phyloP scores from a whole-genome alignment of 2,888 invertebrate genomes.

The Calameuta idolon region DNA sequence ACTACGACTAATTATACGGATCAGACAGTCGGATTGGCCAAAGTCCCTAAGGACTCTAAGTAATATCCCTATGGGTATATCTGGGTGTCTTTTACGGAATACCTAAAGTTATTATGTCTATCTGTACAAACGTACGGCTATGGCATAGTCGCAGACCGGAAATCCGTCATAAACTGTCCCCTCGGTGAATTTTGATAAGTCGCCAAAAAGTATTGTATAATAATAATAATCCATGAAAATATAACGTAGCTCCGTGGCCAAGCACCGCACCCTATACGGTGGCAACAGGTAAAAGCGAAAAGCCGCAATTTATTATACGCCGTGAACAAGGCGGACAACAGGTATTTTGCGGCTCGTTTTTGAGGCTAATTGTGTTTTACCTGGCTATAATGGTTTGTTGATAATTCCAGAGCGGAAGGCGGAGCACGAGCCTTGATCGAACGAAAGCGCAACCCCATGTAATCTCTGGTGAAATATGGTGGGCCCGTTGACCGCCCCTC shows the following conservation, averaged over 20 bases:
- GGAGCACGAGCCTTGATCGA: slow-evolving; percentile 35
- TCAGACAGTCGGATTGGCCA: background rate
- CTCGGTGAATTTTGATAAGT: background rate
- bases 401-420: slow-evolving; percentile 26
- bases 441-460: slow-evolving; percentile 56
- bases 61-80: background rate
- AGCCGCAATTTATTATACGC: slow-evolving; percentile 27
- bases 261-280: background rate
- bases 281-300: slow-evolving; percentile 36
- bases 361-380: slow-evolving; percentile 29
- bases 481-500: slow-evolving; percentile 39
- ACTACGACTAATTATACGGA: background rate
- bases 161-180: background rate
- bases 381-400: slow-evolving; percentile 33
- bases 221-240: background rate
- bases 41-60: background rate
- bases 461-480: slow-evolving; percentile 58
- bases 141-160: background rate
- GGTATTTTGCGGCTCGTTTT: slow-evolving; percentile 25
- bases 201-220: background rate
- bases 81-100: background rate
- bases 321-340: slow-evolving; percentile 21
- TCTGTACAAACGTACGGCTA: background rate
- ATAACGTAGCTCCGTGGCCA: background rate
- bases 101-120: background rate